A percentile compares a stretch with the other conserved stretches of the same genome.
phyloP scores from a whole-genome alignment of 2,888 invertebrate species.

The Microctonus hyperodae region DNA sequence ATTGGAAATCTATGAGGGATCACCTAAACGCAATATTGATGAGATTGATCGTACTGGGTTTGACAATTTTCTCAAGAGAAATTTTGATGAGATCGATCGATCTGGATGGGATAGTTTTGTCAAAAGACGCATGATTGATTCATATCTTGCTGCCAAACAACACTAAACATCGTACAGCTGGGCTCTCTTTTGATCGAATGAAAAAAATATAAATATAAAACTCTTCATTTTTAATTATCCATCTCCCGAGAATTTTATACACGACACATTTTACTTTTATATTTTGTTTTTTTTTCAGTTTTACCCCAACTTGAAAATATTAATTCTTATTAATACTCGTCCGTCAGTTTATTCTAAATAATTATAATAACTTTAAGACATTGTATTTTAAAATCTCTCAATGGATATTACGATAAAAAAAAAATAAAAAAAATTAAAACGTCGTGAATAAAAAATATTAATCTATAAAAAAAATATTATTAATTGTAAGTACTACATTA shows the following conservation, averaged over 20 bases:
- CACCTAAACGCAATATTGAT: constrained; percentile 66
- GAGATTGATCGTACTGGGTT: constrained; percentile 64
- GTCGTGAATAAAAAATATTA: constrained; percentile 22
- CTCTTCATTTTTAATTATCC: background rate
- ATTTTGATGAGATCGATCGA: constrained; percentile 73
- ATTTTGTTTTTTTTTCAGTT: background rate
- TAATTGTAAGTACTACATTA: constrained; percentile 20
- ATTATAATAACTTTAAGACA: background rate
- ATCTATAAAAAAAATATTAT: constrained; percentile 4
- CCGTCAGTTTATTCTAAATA: background rate
- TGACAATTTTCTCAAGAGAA: constrained; percentile 64
- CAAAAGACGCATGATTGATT: constrained; percentile 53
- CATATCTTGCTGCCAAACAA: constrained; percentile 35
- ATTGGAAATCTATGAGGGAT: constrained; percentile 39
- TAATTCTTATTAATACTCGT: background rate
- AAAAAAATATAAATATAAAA: background rate
- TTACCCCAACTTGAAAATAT: background rate
- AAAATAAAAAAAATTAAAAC: background rate
- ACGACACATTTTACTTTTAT: background rate
- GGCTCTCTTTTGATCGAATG: background rate
- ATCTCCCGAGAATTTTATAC: background rate
- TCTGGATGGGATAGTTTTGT: constrained; percentile 69
- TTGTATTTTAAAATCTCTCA: background rate
- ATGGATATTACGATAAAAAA: background rate
- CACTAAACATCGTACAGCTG: constrained; percentile 16